Base-by-base conservation (phyloP, 2,888 invertebrate genomes). In the Campopleginae sp. region DNA sequence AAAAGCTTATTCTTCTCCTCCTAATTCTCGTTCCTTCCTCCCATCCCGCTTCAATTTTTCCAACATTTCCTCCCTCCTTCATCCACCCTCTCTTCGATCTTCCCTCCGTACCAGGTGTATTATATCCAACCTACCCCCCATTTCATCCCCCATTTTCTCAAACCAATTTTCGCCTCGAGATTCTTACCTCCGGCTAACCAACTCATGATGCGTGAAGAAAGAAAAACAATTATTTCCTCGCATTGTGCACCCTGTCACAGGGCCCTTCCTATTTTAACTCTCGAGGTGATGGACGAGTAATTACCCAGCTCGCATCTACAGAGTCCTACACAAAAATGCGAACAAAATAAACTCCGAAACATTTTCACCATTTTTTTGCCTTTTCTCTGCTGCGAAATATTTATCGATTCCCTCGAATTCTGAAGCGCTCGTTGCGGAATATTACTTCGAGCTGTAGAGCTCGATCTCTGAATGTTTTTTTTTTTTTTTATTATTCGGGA, bases 121-220 rank as follows among this genome's bases (percentile, higher is more conserved):
- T 79, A 71, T 79, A 79, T 46, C 48, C 79, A 23, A 44, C 10
- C 19, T 75, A 75, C 51, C 44, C 79, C 75, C 74, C 54, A n/a
- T n/a, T 68, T 48, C 66, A 48, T 78, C 51, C 44, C 61, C 65
- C 31, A 65, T 80, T 85, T 82, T 75, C 48, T 70, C 61, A 75
- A 85, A 83, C 68, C 72, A 82, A 85, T 84, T 87, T 81, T 86
- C 33, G 48, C 46, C 58, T n/a, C 5, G 68, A 65, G 23, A 33
- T 51, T 63, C 71, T 58, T 71, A 77, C 76, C 84, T 72, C 70
- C 38, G 76, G 80, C 80, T 77, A 31, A 19, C 33, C 3, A 44
- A n/a, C 27, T 38, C 33, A 48, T 61, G 70, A 42, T n/a, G 68
- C 70, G 68, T 61, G 79, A 46, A 54, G 31, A 78, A 48, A 2